Percentiles rank a stretch among this genome's conserved stretches.
Conservation (phyloP, 2,888 invertebrate species). For the Oscheius myriophilus region DNA sequence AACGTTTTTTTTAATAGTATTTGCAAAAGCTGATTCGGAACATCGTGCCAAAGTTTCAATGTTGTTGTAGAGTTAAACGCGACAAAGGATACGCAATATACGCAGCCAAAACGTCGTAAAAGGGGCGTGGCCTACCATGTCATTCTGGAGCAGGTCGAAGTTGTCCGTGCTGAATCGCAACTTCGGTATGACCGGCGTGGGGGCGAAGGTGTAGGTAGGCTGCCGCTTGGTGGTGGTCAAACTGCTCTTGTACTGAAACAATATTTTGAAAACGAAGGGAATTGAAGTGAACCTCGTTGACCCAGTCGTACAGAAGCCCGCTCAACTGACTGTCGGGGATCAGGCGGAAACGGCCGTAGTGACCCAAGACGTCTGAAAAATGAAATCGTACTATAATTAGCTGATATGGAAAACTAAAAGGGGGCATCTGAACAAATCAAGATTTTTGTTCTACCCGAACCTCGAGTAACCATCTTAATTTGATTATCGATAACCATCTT, state of each 20-base stretch:
- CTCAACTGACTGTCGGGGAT: constrained; percentile 35
- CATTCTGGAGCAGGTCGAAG: constrained; percentile 15
- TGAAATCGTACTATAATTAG: neutral
- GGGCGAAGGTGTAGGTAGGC: neutral
- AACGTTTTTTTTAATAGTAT: neutral
- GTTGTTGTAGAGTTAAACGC: too few species aligned
- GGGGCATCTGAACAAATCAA: too few species aligned
- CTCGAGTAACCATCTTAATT: too few species aligned
- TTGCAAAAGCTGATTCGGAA: neutral
- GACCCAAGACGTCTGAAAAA: constrained; percentile 30
- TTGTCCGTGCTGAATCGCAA: constrained; percentile 1
- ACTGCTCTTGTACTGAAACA: constrained; percentile 2
- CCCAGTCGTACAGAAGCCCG: constrained; percentile 17
- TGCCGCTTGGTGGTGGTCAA: neutral
- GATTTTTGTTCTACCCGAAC: too few species aligned
- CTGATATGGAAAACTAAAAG: too few species aligned
- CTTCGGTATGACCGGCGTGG: neutral
- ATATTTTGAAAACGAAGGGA: too few species aligned
- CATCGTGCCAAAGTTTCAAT: too few species aligned
- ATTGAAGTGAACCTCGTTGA: constrained; percentile 26
- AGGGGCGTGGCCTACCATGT: neutral
- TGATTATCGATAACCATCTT: too few species aligned
- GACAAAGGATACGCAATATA: too few species aligned
- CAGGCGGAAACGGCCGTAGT: constrained; percentile 46
- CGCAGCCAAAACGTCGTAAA: too few species aligned